These are phyloP conservation scores for Buathra laborator DNA, from an alignment of 2,888 invertebrate species.

Conservation along the genomic window DNA sequence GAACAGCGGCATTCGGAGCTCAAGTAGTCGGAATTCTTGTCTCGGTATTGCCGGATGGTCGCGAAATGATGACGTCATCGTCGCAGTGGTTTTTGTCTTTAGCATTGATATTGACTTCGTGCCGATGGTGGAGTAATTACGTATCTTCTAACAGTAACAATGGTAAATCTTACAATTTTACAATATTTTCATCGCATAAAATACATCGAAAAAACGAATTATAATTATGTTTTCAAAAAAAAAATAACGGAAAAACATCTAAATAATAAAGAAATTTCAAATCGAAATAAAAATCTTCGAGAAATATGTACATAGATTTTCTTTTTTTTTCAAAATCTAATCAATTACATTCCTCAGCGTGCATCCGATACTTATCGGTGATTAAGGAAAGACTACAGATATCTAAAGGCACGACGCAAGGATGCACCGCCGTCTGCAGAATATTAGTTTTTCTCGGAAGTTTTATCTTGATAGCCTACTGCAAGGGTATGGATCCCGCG, in stretches of 20 bases:
- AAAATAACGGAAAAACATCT: not conserved
- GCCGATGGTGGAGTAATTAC: conserved; percentile 95
- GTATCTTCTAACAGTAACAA: conserved; percentile 85
- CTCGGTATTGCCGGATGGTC: conserved; percentile 88
- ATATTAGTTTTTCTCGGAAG: conserved; percentile 90
- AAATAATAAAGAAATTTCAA: not conserved
- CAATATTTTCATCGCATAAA: not conserved
- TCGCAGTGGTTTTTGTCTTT: conserved; percentile 88
- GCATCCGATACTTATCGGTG: conserved; percentile 84
- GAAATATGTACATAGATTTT: not conserved
- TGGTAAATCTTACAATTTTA: conserved; percentile 67
- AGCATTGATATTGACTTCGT: conserved; percentile 89
- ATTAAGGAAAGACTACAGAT: conserved; percentile 87
- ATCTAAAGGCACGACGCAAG: conserved; percentile 90
- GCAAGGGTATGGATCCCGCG: conserved; percentile 74
- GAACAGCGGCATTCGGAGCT: conserved; percentile 88
- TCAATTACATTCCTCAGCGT: conserved; percentile 76
- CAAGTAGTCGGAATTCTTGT: conserved; percentile 90
- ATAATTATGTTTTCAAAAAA: not conserved
- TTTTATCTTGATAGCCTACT: conserved; percentile 87
- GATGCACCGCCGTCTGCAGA: conserved; percentile 92
- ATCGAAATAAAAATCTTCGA: not conserved
- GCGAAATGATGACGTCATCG: conserved; percentile 30
- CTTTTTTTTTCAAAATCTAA: not conserved
- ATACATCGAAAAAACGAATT: not conserved